Conservation (phyloP, 1,140 invertebrate species). For the Aleiodes sp. region DNA sequence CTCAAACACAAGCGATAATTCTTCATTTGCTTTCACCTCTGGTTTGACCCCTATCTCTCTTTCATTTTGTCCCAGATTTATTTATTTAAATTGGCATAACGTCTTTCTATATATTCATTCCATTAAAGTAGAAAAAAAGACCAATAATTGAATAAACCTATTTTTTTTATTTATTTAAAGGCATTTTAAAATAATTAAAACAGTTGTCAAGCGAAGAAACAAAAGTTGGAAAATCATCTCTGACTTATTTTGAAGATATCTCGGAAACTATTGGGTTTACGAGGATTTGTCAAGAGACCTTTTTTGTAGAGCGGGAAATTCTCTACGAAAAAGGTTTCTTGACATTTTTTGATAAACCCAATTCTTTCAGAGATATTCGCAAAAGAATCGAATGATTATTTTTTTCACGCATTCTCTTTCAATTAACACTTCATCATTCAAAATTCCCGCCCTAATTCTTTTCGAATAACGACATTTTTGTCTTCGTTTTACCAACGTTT, state of each 20-base stretch:
- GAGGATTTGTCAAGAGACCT: no score
- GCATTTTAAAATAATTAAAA: no score
- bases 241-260: no score
- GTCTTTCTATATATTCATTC: background rate
- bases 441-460: background rate
- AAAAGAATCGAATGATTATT: background rate
- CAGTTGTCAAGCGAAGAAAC: no score
- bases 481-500: constrained; percentile 55
- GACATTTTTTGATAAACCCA: no score
- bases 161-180: no score
- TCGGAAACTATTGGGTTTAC: no score
- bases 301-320: no score
- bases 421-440: no score
- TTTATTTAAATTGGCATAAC: background rate
- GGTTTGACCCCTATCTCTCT: background rate
- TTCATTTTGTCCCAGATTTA: background rate
- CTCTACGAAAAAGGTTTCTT: no score
- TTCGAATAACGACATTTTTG: constrained; percentile 30
- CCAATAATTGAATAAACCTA: no score
- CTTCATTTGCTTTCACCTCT: background rate
- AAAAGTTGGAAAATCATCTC: no score
- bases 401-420: background rate
- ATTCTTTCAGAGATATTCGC: background rate
- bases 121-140: background rate
- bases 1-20: background rate